These are phyloP conservation scores for Oryzias woworae DNA, from an alignment of 2,113 vertebrate genomes.

Conservation along the genomic window DNA sequence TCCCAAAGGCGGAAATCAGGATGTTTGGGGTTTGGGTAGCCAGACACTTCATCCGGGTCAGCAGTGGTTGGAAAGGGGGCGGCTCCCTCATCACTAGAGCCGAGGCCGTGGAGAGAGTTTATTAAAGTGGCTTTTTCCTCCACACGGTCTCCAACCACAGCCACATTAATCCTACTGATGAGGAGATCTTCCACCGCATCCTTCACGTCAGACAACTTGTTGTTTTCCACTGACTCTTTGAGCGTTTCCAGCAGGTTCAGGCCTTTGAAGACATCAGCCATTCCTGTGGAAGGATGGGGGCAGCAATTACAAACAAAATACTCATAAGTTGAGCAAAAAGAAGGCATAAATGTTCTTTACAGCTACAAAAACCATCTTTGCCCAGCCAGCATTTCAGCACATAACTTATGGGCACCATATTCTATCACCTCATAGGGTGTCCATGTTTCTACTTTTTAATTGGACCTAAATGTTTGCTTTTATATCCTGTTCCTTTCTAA, in stretches of 20 bases:
- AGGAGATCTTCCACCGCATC: constrained; percentile 77
- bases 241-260: constrained; percentile 71
- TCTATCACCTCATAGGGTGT: no score
- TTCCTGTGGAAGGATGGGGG: constrained; percentile 26
- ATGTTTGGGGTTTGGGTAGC: constrained; percentile 67
- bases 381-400: no score
- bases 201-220: constrained; percentile 72
- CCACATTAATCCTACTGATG: constrained; percentile 73
- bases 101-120: constrained; percentile 69
- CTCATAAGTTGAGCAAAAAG: no score
- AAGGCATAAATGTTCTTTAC: no score
- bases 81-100: constrained; percentile 58
- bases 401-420: no score
- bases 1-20: constrained; percentile 75
- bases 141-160: constrained; percentile 57
- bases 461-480: no score
- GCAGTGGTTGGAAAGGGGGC: constrained; percentile 22
- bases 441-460: no score
- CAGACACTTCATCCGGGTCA: constrained; percentile 50
- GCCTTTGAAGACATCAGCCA: constrained; percentile 71
- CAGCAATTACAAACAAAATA: background rate
- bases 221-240: constrained; percentile 74
- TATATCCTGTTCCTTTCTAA: no score
- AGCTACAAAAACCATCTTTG: no score
- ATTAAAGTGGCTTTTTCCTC: constrained; percentile 66